phyloP scores from a whole-genome alignment of 2,113 vertebrate genomes.

The Rhabdornis inornatus region DNA sequence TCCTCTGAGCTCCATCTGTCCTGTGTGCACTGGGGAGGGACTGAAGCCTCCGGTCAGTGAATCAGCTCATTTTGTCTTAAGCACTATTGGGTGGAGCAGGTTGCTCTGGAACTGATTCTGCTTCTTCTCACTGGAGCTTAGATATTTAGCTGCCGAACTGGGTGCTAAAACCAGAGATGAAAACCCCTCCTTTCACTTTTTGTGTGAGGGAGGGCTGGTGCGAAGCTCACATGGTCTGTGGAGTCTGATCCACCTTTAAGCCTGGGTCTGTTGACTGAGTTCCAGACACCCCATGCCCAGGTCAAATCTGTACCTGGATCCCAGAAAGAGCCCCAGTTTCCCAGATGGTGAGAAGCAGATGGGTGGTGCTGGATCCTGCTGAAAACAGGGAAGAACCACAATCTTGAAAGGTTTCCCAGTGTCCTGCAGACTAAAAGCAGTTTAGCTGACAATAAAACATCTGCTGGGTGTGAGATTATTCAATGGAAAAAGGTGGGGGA shows the following conservation, averaged over 20 bases:
- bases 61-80: background rate
- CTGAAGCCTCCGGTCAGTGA: background rate
- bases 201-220: background rate
- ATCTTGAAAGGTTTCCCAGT: background rate
- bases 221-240: rapidly evolving
- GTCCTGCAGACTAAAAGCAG: background rate
- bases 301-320: background rate
- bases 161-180: background rate
- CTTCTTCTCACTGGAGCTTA: background rate
- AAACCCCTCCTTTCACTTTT: background rate
- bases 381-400: background rate
- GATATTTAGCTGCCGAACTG: background rate
- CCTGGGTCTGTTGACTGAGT: background rate
- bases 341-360: rapidly evolving
- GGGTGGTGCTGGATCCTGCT: background rate
- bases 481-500: background rate
- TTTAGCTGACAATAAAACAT: background rate
- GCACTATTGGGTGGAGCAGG: background rate
- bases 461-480: background rate
- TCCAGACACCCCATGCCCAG: background rate
- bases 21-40: background rate
- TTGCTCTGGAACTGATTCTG: background rate
- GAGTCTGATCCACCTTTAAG: background rate
- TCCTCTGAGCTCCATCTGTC: constrained; percentile 17
- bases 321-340: background rate